phyloP scores from a whole-genome alignment of 1,140 invertebrate species.

The Sarcophaga peregrina region DNA sequence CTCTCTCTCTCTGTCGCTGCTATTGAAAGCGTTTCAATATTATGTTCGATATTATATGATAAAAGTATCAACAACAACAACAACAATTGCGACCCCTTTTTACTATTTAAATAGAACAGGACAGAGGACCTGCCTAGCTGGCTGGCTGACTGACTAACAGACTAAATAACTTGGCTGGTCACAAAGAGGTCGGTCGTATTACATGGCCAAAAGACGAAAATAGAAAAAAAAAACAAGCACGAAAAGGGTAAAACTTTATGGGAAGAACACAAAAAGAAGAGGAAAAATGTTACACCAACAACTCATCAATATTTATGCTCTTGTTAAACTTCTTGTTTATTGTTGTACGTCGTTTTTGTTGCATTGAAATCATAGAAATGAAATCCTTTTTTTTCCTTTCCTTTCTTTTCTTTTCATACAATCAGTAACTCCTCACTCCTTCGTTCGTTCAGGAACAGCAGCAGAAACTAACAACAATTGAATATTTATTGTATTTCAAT shows the following conservation, averaged over 20 bases:
- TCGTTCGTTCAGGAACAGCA: not conserved
- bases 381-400: slow-evolving; percentile 5
- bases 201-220: not conserved
- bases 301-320: slow-evolving; percentile 43
- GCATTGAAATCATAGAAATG: slow-evolving; percentile 37
- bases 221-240: not conserved
- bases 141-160: not conserved
- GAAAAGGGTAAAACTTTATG: not conserved
- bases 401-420: not conserved
- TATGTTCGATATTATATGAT: not conserved
- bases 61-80: not conserved
- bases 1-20: no score
- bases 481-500: slow-evolving; percentile 22
- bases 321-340: slow-evolving; percentile 34
- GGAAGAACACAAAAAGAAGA: not conserved
- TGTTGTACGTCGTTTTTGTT: slow-evolving; percentile 2
- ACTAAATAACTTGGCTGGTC: slow-evolving; percentile 9
- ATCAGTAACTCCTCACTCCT: not conserved
- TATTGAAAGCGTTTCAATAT: not conserved
- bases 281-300: slow-evolving; percentile 25
- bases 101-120: no score
- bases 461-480: slow-evolving; percentile 23
- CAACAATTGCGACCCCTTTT: not conserved
- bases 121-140: not conserved
- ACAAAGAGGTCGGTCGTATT: slow-evolving; percentile 38